These are phyloP conservation scores for Emydocephalus ijimae DNA, from an alignment of 2,113 vertebrate genomes.

Conservation along the genomic window DNA sequence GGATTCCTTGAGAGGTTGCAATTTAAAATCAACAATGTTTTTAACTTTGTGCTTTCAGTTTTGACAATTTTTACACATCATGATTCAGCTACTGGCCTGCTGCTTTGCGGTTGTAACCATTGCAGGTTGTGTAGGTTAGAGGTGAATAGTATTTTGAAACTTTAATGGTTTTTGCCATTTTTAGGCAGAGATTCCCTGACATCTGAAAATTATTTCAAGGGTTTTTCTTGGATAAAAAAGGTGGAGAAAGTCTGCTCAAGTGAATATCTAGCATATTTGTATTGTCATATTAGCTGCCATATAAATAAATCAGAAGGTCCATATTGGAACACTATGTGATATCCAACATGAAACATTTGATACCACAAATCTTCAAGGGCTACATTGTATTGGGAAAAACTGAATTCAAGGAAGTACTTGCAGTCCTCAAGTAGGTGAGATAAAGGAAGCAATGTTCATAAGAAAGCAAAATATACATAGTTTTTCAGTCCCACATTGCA, in stretches of 20 bases:
- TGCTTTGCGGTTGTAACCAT: background rate
- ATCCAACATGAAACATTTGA: background rate
- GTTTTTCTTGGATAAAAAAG: background rate
- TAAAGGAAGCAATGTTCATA: background rate
- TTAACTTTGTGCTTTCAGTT: background rate
- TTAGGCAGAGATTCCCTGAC: background rate
- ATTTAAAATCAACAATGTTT: background rate
- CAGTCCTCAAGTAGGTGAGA: background rate
- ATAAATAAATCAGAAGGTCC: background rate
- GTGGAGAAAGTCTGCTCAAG: fast-evolving
- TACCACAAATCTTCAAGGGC: background rate
- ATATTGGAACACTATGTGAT: background rate
- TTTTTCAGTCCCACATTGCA: background rate
- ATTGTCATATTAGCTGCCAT: background rate
- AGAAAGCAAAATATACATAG: background rate
- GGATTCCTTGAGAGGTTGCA: background rate
- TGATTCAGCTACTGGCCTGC: background rate
- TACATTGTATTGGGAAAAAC: background rate
- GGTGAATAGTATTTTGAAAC: background rate
- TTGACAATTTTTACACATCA: background rate
- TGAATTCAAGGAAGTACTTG: background rate
- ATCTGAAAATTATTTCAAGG: background rate
- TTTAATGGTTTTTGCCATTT: background rate
- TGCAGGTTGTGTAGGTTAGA: background rate
- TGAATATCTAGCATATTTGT: fast-evolving